These are phyloP conservation scores for Palloptera scutellata DNA, from an alignment of 2,888 invertebrate species.

Conservation along the genomic window DNA sequence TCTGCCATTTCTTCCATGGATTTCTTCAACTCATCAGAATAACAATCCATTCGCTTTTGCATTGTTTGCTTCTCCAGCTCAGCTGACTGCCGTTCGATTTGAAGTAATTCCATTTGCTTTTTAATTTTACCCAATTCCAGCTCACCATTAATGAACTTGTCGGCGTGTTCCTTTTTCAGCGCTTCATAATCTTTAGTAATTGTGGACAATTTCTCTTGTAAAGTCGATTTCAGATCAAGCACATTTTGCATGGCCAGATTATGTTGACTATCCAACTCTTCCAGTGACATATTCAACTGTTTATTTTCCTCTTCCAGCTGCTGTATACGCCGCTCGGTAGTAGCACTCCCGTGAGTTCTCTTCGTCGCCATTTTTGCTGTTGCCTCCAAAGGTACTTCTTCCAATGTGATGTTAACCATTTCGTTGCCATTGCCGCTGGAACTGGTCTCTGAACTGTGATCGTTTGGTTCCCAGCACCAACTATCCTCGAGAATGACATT, in stretches of 20 bases:
- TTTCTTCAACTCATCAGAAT: slow-evolving; percentile 49
- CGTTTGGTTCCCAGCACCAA: slow-evolving; percentile 63
- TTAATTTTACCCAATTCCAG: slow-evolving; percentile 47
- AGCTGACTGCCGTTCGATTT: slow-evolving; percentile 39
- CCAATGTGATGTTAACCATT: slow-evolving; percentile 51
- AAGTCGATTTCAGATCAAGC: slow-evolving; percentile 67
- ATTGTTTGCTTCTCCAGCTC: slow-evolving; percentile 44
- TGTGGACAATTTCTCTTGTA: slow-evolving; percentile 67
- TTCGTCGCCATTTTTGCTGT: slow-evolving; percentile 47
- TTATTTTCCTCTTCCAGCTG: slow-evolving; percentile 64
- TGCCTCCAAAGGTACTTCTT: slow-evolving; percentile 41
- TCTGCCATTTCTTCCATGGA: slow-evolving; percentile 50
- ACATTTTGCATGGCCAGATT: slow-evolving; percentile 73
- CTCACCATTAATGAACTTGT: slow-evolving; percentile 50
- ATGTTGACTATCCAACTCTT: slow-evolving; percentile 79
- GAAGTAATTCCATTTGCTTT: slow-evolving; percentile 44
- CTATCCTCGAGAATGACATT: slow-evolving; percentile 59
- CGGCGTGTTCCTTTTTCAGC: slow-evolving; percentile 46
- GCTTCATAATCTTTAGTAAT: slow-evolving; percentile 63
- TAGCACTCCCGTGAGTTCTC: slow-evolving; percentile 41
- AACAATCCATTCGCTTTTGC: slow-evolving; percentile 48
- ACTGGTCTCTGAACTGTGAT: slow-evolving; percentile 45
- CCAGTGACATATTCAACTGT: slow-evolving; percentile 68
- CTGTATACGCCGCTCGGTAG: slow-evolving; percentile 60
- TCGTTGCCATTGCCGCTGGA: slow-evolving; percentile 48